Evolutionary conservation across 2,888 invertebrate genomes (phyloP), one percentile per base, ranked within the genome.

Genomic region (Slavum lentiscoides): DNA sequence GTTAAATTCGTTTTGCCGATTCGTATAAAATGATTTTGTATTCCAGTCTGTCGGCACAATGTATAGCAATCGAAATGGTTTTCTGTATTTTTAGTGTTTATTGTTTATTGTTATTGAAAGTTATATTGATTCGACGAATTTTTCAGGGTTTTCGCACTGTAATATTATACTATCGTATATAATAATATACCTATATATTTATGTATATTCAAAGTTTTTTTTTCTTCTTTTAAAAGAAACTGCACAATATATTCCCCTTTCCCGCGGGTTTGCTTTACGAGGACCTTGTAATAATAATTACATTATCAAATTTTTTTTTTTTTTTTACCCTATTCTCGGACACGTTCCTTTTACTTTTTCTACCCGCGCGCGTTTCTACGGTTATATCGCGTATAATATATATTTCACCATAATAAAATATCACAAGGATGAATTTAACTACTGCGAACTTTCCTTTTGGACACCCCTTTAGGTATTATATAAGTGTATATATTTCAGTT

Each of bases 401-500:
- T 61, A 49, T 49, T 49, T 61, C 13, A 61, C 15, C 13, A 61
- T 61, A 23, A 21, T 21, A 9, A 21, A 23, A 61, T 23, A 61
- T 23, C n/a, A 61, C 61, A 13, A 61, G 23, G 23, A 23, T 11
- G 23, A 23, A 23, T 61, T 61, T 61, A 61, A 61, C 13, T 61
- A 37, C 15, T 4, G 13, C 15, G 8, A 62, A 53, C 15, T 62
- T 62, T 62, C 30, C 53, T 74, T 62, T 30, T 2, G n/a, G 30
- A 64, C n/a, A 3, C 49, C 49, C 49, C n/a, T 6, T 7, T 53
- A 49, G 13, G 2, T 53, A n/a, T 62, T 39, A 39, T 39, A 59
- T 62, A 64, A 53, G 53, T 64, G 19, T 74, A 64, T 62, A 64
- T 64, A 23, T 74, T 39, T 74, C 55, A 55, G 2, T 55, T 55